phyloP scores from a whole-genome alignment of 2,888 invertebrate genomes.

The Rotaria sp. region DNA sequence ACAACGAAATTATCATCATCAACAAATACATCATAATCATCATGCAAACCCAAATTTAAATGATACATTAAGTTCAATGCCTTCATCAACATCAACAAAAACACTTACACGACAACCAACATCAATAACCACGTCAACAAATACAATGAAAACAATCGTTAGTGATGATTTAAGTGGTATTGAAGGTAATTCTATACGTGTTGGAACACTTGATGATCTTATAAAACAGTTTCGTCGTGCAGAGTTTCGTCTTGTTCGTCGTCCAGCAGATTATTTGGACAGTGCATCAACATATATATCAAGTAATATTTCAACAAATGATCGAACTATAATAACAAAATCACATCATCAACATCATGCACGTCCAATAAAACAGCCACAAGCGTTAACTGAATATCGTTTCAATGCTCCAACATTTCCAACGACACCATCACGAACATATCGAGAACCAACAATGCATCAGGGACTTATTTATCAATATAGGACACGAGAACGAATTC shows the following conservation, averaged over 20 bases:
- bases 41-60: no score
- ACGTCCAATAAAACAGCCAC: neutral
- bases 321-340: neutral
- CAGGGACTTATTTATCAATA: neutral
- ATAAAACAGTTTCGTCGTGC: neutral
- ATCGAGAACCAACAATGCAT: neutral
- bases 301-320: neutral
- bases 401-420: neutral
- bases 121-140: neutral
- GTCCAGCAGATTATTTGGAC: neutral
- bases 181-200: slow-evolving; percentile 10
- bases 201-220: slow-evolving; percentile 2
- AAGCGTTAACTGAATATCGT: neutral
- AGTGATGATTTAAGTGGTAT: neutral
- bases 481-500: neutral
- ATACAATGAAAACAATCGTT: neutral
- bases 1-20: neutral
- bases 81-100: neutral
- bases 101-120: neutral
- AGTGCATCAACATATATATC: neutral
- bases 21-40: no score
- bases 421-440: neutral
- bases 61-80: neutral
- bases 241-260: neutral
- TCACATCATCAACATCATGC: neutral